phyloP scores from a whole-genome alignment of 2,888 invertebrate species.

The Arge pagana region DNA sequence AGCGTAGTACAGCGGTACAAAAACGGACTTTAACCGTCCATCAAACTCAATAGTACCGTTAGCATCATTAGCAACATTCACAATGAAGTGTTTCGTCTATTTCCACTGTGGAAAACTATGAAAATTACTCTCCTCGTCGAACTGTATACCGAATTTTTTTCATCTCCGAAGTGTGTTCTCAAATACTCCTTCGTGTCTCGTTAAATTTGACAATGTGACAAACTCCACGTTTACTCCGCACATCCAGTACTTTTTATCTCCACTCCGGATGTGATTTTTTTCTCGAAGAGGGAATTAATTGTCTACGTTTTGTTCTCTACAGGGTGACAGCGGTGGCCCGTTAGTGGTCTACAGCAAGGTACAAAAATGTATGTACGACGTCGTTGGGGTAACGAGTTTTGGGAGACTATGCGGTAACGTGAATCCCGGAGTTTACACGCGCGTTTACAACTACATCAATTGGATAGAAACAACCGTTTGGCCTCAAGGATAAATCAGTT shows the following conservation, averaged over 20 bases:
- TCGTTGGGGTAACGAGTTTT: constrained; percentile 62
- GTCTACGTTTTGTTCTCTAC: constrained; percentile 29
- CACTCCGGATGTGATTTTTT: too few species aligned
- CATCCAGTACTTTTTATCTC: too few species aligned
- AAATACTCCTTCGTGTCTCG: too few species aligned
- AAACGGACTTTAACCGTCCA: not conserved
- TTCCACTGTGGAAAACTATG: too few species aligned
- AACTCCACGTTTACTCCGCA: too few species aligned
- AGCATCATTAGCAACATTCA: too few species aligned
- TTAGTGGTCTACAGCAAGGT: constrained; percentile 55
- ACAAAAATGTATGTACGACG: constrained; percentile 60
- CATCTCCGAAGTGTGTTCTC: too few species aligned
- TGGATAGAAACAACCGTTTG: constrained; percentile 68
- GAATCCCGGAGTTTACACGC: constrained; percentile 66
- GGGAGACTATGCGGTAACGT: constrained; percentile 56
- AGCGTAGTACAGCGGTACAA: not conserved
- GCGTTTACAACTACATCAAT: constrained; percentile 61
- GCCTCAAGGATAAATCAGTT: constrained; percentile 50
- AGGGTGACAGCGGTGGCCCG: constrained; percentile 74
- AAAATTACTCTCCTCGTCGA: too few species aligned
- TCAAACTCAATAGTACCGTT: too few species aligned
- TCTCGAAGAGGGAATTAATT: not conserved
- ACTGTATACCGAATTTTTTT: too few species aligned
- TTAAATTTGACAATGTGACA: too few species aligned
- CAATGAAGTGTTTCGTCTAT: too few species aligned